These are phyloP conservation scores for Leptothorax acervorum DNA, from an alignment of 2,888 invertebrate genomes.

Conservation along the genomic window DNA sequence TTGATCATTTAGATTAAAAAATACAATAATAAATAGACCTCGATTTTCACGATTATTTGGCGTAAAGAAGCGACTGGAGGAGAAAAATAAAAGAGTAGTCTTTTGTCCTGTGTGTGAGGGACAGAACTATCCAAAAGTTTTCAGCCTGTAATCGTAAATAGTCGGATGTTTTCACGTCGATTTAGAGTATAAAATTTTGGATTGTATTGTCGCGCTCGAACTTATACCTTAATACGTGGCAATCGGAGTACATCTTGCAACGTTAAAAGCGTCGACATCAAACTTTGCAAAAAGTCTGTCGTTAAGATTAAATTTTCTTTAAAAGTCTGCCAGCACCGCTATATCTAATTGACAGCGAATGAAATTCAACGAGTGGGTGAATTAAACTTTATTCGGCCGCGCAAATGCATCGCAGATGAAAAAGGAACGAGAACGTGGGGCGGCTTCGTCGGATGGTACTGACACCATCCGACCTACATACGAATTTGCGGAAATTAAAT, in stretches of 20 bases:
- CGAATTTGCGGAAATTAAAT: conserved; percentile 48
- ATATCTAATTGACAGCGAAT: conserved; percentile 7
- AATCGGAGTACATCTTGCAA: not conserved
- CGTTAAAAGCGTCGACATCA: not conserved
- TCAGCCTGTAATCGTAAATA: too few species aligned
- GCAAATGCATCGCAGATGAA: not conserved
- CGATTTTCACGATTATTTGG: too few species aligned
- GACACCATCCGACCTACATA: conserved; percentile 34
- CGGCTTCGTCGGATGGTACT: not conserved
- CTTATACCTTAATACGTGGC: not conserved
- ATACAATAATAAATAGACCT: too few species aligned
- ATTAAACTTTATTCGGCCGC: conserved; percentile 1
- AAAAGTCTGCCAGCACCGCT: not conserved
- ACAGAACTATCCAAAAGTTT: too few species aligned
- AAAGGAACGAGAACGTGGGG: not conserved
- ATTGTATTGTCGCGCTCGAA: too few species aligned
- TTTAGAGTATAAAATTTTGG: too few species aligned
- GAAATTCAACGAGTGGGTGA: conserved; percentile 13
- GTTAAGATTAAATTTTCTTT: not conserved
- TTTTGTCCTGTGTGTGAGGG: too few species aligned
- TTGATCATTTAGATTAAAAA: too few species aligned
- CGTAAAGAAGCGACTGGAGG: too few species aligned
- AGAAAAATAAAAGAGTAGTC: too few species aligned
- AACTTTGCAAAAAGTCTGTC: not conserved
- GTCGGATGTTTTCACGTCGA: too few species aligned